These are phyloP conservation scores for Drosophila tripunctata DNA, from an alignment of 2,888 invertebrate species.

Conservation along the genomic window DNA sequence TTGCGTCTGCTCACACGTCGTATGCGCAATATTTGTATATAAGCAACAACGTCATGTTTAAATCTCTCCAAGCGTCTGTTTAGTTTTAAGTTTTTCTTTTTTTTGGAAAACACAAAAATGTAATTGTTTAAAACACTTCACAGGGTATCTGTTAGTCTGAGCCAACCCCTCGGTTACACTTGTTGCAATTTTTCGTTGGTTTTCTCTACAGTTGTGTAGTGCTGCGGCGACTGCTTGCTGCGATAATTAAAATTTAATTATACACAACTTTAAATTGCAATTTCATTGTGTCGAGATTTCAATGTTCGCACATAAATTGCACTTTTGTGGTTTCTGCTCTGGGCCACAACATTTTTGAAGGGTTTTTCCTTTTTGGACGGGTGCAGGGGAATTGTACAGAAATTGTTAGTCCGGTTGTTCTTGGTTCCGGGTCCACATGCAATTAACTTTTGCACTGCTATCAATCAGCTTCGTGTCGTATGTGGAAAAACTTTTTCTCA, in stretches of 20 bases:
- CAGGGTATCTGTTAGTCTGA: not conserved
- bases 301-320: constrained; percentile 56
- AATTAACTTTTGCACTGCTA: constrained; percentile 73
- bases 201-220: not conserved
- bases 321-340: constrained; percentile 48
- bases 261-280: constrained; percentile 62
- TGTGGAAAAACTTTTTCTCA: constrained; percentile 43
- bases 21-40: constrained; percentile 29
- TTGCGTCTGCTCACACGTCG: constrained; percentile 39
- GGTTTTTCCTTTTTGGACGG: not conserved
- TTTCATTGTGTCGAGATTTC: constrained; percentile 63
- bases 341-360: constrained; percentile 17
- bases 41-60: too few relatives aligned
- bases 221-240: constrained; percentile 17
- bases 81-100: too few relatives aligned
- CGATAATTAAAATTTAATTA: constrained; percentile 70
- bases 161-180: not conserved
- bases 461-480: constrained; percentile 59
- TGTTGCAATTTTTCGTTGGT: constrained; percentile 8
- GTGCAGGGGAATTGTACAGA: not conserved
- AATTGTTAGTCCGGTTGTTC: not conserved
- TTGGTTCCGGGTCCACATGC: constrained; percentile 50
- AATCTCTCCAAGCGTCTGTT: too few relatives aligned
- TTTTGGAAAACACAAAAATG: too few relatives aligned
- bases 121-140: not conserved